These are phyloP conservation scores for Enteromius fasciolatus DNA, from an alignment of 2,797 vertebrate genomes.

Conservation along the genomic window DNA sequence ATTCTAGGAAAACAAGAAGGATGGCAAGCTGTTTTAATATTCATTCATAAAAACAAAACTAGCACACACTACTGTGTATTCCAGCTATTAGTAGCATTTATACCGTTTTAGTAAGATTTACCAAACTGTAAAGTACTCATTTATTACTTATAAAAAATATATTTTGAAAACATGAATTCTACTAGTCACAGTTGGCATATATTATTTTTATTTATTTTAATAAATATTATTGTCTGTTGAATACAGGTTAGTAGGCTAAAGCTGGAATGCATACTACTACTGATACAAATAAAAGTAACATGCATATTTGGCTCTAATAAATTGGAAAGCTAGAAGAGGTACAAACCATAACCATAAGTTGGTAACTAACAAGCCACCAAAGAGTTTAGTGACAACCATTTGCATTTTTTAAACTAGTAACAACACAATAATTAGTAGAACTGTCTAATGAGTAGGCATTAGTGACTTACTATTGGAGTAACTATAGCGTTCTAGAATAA, in stretches of 20 bases:
- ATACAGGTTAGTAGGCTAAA: not conserved
- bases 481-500: not conserved
- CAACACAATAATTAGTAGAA: not conserved
- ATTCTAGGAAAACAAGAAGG: slow-evolving; percentile 1
- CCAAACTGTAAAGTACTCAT: not conserved
- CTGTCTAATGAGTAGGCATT: not conserved
- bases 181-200: not conserved
- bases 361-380: not conserved
- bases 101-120: not conserved
- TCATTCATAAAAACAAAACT: not conserved
- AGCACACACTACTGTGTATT: too few relatives aligned
- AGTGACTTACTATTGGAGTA: not conserved
- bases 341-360: not conserved
- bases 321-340: not conserved
- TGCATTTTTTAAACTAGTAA: not conserved
- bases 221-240: not conserved
- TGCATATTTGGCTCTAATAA: not conserved
- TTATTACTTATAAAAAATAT: not conserved
- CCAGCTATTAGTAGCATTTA: not conserved
- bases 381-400: not conserved
- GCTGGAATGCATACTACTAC: not conserved
- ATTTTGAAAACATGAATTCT: not conserved
- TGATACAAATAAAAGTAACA: not conserved
- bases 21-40: slow-evolving; percentile 19
- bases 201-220: not conserved